A percentile compares a stretch with the other conserved stretches of the same genome.
These are phyloP conservation scores for Elysia chlorotica DNA, from an alignment of 1,140 invertebrate genomes.

Conservation along the genomic window DNA sequence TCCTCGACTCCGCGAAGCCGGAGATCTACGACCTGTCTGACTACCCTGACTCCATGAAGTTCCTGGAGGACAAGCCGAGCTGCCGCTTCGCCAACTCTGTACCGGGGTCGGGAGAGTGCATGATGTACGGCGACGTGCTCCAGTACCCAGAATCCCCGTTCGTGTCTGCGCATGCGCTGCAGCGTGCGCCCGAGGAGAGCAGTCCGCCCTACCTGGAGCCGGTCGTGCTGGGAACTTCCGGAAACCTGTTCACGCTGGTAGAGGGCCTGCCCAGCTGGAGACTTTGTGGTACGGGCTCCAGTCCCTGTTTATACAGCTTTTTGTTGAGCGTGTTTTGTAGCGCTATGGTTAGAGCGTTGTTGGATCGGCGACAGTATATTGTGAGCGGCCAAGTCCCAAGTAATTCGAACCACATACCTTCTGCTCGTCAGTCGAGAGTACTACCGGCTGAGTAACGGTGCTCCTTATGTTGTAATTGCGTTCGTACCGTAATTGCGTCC, in stretches of 20 bases:
- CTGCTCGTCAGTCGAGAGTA: neutral
- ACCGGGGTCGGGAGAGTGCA: neutral
- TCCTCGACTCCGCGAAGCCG: too few species aligned
- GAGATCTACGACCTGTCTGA: too few species aligned
- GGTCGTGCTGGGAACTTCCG: neutral
- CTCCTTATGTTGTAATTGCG: neutral
- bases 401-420: neutral
- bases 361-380: neutral
- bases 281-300: slow-evolving; percentile 8
- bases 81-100: slow-evolving; percentile 8
- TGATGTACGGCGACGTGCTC: neutral
- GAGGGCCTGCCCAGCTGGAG: slow-evolving; percentile 17
- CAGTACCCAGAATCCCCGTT: neutral
- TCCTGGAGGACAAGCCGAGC: slow-evolving; percentile 13
- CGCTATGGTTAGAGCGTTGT: neutral
- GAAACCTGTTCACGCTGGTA: slow-evolving; percentile 3
- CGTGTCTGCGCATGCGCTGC: neutral
- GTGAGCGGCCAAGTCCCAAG: neutral
- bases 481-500: too few species aligned
- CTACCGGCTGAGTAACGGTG: neutral
- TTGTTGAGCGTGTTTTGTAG: too few species aligned
- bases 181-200: neutral
- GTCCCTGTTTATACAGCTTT: neutral
- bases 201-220: neutral
- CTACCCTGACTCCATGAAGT: slow-evolving; percentile 12